Evolutionary conservation across 1,140 invertebrate species (phyloP), one percentile per base, ranked within the genome.

Genomic region (Bathynomus jamesi): DNA sequence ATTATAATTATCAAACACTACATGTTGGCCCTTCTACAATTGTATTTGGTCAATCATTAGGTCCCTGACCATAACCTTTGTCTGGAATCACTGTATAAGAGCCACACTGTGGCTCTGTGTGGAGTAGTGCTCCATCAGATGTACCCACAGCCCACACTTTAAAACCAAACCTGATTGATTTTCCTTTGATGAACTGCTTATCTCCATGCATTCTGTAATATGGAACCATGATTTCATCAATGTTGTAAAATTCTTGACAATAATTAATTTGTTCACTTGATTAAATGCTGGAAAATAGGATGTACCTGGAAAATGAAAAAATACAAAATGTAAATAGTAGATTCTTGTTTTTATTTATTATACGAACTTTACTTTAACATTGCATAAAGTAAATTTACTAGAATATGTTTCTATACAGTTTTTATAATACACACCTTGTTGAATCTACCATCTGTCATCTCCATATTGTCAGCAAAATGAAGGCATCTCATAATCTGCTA

Each of bases 1-100:
- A 69, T 61, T 69, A 53, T 69, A n/a, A n/a, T n/a, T n/a, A n/a
- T n/a, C 68, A 69, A 69, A 69, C 61, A 69, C 68, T 28, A 69
- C 40, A 7, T 69, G 68, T 53, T 69, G 68, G 21, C 61, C 7
- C 46, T 32, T 28, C 61, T 66, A 28, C 28, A 28, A 70, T 61
- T 61, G 63, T 70, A 62, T 70, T 61, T 28, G 63, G n/a, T 61
- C 61, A 13, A 21, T 62, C 29, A 21, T 70, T 70, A 8, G 60
- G 60, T n/a, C 69, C 61, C 7, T 28, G 46, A 21, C 68, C 46
- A 69, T 63, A 53, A 53, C 69, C 24, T 21, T 24, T 27, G 62
- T 70, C 69, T 30, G 69, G 62, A 70, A 70, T 67, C 30, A 28
- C 28, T 30, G 69, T 67, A 70, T 61, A 61, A 24, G 27, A 28